phyloP scores from a whole-genome alignment of 2,113 vertebrate genomes.

The Coracopsis vasa region DNA sequence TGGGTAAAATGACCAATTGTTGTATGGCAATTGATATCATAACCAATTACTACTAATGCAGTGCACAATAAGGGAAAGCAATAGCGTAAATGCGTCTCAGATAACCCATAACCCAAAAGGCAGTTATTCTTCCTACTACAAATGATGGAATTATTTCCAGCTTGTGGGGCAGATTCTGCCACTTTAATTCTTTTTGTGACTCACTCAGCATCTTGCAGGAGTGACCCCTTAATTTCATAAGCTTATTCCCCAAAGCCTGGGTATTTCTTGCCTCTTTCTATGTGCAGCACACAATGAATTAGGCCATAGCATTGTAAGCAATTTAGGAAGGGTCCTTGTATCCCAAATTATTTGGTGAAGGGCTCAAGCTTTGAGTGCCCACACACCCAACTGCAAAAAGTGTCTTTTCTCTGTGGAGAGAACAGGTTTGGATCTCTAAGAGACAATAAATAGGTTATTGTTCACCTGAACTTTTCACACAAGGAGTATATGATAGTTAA shows the following conservation, averaged over 20 bases:
- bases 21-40: neutral
- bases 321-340: neutral
- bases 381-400: neutral
- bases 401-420: neutral
- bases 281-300: neutral
- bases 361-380: neutral
- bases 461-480: slow-evolving; percentile 54
- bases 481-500: slow-evolving; percentile 1
- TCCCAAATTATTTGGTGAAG: neutral
- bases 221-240: neutral
- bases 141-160: neutral
- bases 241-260: neutral
- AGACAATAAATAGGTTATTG: slow-evolving; percentile 45
- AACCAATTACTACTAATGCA: neutral
- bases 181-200: neutral
- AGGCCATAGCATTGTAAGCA: neutral
- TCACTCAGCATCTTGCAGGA: neutral
- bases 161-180: neutral
- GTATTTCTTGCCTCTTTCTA: neutral
- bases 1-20: neutral
- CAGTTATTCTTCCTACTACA: neutral
- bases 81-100: neutral
- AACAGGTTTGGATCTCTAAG: neutral
- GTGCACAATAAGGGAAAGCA: neutral
- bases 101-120: neutral